Conservation (phyloP, 2,797 vertebrate genomes). For the Avahi laniger region DNA sequence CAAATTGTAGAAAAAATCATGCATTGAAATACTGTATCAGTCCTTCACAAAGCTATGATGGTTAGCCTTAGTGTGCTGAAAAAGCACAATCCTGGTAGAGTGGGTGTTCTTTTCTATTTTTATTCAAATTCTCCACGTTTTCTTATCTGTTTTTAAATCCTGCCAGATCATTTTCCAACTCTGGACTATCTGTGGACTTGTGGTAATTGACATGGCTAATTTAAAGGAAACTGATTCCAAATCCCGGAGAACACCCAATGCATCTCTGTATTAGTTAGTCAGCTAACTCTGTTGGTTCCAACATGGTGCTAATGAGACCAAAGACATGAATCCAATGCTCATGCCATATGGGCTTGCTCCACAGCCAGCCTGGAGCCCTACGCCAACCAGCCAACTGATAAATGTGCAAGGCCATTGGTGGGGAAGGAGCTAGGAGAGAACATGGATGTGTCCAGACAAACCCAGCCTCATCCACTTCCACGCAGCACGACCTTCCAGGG, state of each 20-base stretch:
- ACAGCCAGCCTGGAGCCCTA: slow-evolving; percentile 42
- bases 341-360: slow-evolving; percentile 69
- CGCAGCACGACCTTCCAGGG: neutral
- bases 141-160: slow-evolving; percentile 37
- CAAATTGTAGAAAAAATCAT: neutral
- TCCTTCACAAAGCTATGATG: neutral
- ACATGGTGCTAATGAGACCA: slow-evolving; percentile 72
- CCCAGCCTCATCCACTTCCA: accelerated
- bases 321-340: slow-evolving; percentile 63
- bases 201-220: slow-evolving; percentile 68
- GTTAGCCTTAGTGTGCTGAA: neutral
- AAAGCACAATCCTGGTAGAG: neutral
- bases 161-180: slow-evolving; percentile 52
- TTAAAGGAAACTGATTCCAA: slow-evolving; percentile 74
- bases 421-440: neutral
- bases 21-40: neutral
- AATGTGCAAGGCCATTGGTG: neutral
- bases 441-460: neutral
- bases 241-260: slow-evolving; percentile 59
- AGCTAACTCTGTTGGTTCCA: slow-evolving; percentile 64
- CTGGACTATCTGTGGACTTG: slow-evolving; percentile 21
- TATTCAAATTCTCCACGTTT: neutral
- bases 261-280: slow-evolving; percentile 72
- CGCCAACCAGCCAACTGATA: slow-evolving; percentile 18
- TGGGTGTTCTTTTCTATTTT: neutral